Evolutionary conservation across 2,888 invertebrate genomes (phyloP), one percentile per base, ranked within the genome.

Genomic region (Himalopsyche kuldschensis): DNA sequence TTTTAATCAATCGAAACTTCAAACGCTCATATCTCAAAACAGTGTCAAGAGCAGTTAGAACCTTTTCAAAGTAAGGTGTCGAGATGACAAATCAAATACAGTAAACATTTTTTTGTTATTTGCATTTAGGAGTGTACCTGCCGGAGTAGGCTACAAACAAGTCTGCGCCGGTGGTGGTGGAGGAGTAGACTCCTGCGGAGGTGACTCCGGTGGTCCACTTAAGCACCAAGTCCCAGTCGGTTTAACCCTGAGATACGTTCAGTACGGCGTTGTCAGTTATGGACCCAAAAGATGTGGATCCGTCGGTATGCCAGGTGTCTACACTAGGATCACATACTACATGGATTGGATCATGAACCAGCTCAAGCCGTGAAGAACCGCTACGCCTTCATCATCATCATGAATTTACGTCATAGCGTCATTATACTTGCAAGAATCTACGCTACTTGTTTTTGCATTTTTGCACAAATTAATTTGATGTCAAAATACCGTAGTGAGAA

Each of bases 121-220:
- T 15, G 69, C 10, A 90, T 88, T 84, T 85, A 85, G 20, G 84
- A 81, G 3, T 31, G 88, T 86, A 0, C 87, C 88, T 0, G 88
- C 90, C 1, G 85, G 87, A 20, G 89, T 94, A 48, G 88, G 89
- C 87, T 88, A 90, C 75, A 90, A 88, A 77, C 92, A 93, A 87
- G 87, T 95, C n/a, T 95, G 95, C 87, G 94, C 94, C 0, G 94
- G 95, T 1, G 95, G 94, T 1, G 85, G 87, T 0, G 89, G 88
- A 24, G 90, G 91, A 15, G 91, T 91, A 85, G 95, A 95, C 88
- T 93, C 95, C 0, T 95, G 95, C 87, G 89, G 90, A 0, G 95
- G 95, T 0, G 95, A 95, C 87, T 94, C 94, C 11, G 95, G 95
- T 0, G 95, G 95, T 0, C 95, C 95, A 0, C 90, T 95, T 4